Percentiles rank a stretch among this genome's conserved stretches.
These are phyloP conservation scores for Stenurella melanura DNA, from an alignment of 2,888 invertebrate genomes.

Conservation along the genomic window DNA sequence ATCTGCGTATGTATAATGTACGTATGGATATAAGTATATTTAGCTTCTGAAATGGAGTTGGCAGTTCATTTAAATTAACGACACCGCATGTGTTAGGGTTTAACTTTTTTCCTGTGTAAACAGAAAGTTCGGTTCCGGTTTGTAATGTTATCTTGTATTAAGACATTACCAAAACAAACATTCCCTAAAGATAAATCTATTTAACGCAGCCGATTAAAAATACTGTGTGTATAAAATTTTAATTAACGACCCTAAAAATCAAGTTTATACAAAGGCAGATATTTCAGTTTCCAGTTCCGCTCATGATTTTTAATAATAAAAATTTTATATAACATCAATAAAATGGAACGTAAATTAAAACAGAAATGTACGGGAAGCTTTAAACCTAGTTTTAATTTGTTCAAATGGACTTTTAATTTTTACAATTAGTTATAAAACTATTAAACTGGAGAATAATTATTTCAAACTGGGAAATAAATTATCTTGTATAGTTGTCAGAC, in stretches of 20 bases:
- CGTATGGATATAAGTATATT: slow-evolving; percentile 1
- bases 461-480: too few relatives aligned
- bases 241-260: slow-evolving; percentile 10
- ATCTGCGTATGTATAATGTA: too few relatives aligned
- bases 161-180: slow-evolving; percentile 36
- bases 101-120: slow-evolving; percentile 27
- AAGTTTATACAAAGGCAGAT: slow-evolving; percentile 15
- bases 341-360: neutral
- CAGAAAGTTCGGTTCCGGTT: slow-evolving; percentile 26
- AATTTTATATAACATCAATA: slow-evolving; percentile 7
- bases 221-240: slow-evolving; percentile 8
- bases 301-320: neutral
- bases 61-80: slow-evolving; percentile 29
- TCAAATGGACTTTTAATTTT: neutral
- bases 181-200: slow-evolving; percentile 19
- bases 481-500: too few relatives aligned
- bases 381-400: neutral
- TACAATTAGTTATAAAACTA: neutral
- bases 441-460: too few relatives aligned
- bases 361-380: neutral
- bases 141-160: slow-evolving; percentile 27
- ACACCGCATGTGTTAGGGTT: slow-evolving; percentile 10
- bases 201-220: slow-evolving; percentile 13
- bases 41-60: slow-evolving; percentile 4
- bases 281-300: neutral